Base-by-base conservation (phyloP, 2,888 invertebrate genomes). In the Pseudeuparius sepicola region DNA sequence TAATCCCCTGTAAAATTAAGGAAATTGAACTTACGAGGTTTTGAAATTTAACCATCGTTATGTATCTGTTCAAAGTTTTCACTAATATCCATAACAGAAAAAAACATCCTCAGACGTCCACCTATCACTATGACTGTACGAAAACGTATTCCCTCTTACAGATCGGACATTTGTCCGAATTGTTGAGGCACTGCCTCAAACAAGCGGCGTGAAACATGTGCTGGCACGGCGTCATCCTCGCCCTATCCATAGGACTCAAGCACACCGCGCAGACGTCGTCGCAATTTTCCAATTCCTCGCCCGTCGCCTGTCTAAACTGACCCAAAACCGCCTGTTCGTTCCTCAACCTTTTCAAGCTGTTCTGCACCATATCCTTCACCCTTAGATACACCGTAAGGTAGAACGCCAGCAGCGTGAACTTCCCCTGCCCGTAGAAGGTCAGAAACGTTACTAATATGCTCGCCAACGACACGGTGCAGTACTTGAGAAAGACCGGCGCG, bases 261-360 rank as follows among this genome's bases (percentile, higher is more conserved):
- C 85, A 85, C 3, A 85, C 80, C 1, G 83, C 80, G 55, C 85
- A 85, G 1, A 84, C 79, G 48, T 85, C 84, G 49, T 84, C 82
- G 38, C 78, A 70, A 25, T 70, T 70, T 7, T 67, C 65, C 23
- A 85, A 67, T 52, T 84, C 84, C 6, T 74, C 73, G 0, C 55
- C 37, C 2, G 76, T 75, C 13, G 83, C 84, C 6, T 69, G 65
- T 24, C 78, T 62, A 48, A 78, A 79, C 48, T 68, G 68, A 11
- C 69, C 69, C 30, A 83, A 54, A 3, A 75, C 66, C 1, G 70
- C 70, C 31, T 73, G 67, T 44, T 82, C 81, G 24, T 66, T 67
- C 26, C 63, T 63, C 36, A 83, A 55, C 37, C 65, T 66, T 25
- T 57, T 60, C 37, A 72, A 53, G 17, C 73, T 72, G 46, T 72